These are phyloP conservation scores for Drosophila novamexicana DNA, from an alignment of 1,140 invertebrate genomes.

Conservation along the genomic window DNA sequence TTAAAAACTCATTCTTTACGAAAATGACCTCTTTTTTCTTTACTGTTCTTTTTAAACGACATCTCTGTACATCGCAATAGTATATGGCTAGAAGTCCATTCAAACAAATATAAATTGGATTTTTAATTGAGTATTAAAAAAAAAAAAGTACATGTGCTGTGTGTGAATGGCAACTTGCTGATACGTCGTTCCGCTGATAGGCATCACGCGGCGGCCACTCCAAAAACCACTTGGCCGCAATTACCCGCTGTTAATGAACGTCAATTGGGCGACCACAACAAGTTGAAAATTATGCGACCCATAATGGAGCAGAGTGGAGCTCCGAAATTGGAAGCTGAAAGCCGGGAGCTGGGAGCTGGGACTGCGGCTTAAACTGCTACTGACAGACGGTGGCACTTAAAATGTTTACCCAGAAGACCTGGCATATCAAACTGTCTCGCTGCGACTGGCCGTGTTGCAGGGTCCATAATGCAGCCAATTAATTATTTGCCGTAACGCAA, in stretches of 20 bases:
- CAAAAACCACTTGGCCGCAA: conserved; percentile 71
- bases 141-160: background rate
- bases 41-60: too few species aligned
- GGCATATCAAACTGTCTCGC: background rate
- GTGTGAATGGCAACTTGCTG: conserved; percentile 23
- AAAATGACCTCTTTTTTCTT: too few species aligned
- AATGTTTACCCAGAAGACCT: conserved; percentile 47
- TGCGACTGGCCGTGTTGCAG: background rate
- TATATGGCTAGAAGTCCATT: too few species aligned
- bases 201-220: conserved; percentile 31
- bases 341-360: background rate
- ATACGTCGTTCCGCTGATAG: conserved; percentile 19
- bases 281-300: conserved; percentile 75
- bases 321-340: conserved; percentile 22
- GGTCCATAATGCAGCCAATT: conserved; percentile 73
- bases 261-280: conserved; percentile 75
- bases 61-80: too few species aligned
- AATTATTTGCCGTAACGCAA: conserved; percentile 62
- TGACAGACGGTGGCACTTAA: conserved; percentile 65
- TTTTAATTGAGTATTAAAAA: background rate
- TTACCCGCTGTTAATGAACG: conserved; percentile 77
- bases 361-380: conserved; percentile 28
- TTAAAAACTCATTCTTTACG: too few species aligned
- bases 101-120: background rate
- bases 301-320: conserved; percentile 38